These are phyloP conservation scores for Anhinga rufa DNA, from an alignment of 2,113 vertebrate species.

Conservation along the genomic window DNA sequence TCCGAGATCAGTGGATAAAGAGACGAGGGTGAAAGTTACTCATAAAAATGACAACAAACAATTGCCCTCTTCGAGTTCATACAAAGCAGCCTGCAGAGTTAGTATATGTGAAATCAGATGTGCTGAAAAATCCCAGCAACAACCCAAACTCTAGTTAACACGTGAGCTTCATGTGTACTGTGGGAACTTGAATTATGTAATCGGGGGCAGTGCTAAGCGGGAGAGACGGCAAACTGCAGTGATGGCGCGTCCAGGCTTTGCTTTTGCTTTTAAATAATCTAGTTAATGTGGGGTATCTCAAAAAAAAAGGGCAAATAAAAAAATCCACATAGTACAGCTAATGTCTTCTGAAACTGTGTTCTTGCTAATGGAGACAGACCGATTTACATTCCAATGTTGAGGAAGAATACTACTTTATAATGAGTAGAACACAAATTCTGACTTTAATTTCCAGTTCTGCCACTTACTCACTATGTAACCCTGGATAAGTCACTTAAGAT, in stretches of 20 bases:
- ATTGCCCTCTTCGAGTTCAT: neutral
- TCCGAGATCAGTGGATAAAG: neutral
- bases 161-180: neutral
- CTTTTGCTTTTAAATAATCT: slow-evolving; percentile 30
- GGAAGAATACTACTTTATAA: neutral
- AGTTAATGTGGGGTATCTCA: neutral
- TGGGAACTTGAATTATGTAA: neutral
- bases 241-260: neutral
- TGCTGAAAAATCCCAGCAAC: neutral
- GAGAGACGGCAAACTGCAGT: neutral
- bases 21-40: neutral
- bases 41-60: neutral
- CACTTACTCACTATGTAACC: neutral
- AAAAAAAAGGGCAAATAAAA: neutral
- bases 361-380: neutral
- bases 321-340: accelerated
- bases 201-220: neutral
- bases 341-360: neutral
- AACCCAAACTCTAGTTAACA: neutral
- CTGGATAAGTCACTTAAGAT: neutral
- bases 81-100: neutral
- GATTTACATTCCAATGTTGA: neutral
- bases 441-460: neutral
- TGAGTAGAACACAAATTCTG: neutral
- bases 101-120: neutral